Base-by-base conservation (phyloP, 2,888 invertebrate genomes). In the Hypena proboscidalis region DNA sequence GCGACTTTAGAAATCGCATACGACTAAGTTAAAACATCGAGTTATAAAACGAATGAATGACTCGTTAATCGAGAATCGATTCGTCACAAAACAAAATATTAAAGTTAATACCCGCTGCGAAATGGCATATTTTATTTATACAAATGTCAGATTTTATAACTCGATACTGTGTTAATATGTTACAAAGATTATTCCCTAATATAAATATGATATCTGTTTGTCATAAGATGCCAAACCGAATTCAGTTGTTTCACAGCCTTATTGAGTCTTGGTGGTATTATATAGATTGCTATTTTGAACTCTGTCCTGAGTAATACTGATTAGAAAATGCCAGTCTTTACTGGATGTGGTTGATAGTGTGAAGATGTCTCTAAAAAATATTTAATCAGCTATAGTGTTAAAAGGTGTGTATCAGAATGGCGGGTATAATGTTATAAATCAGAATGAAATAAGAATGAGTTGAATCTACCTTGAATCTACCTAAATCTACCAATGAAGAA, bases 171-270 rank as follows among this genome's bases (percentile, higher is more conserved):
- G 34, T 43, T 47, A 43, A 35, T 48, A 49, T 50, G 32, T 52
- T 57, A 64, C 23, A 45, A 45, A 58, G 38, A 39, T 55, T 60
- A 49, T 43, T 59, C 32, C 38, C 49, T 65, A 59, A 46, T 49
- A 59, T 48, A 55, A 56, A 58, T 59, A 52, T 65, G 66, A 62
- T 67, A 65, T 67, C 60, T 62, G 50, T 66, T 65, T 58, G 56
- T 67, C 63, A 64, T 53, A 61, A 60, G 60, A 67, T 57, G 81
- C 81, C 72, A 74, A 83, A 88, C 85, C 84, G 81, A 85, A 83
- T 72, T 74, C 63, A 72, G 84, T 84, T 85, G 78, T 81, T 85
- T 89, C 90, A 90, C 90, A 90, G 90, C 90, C 90, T 84, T 85
- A 68, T 74, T 64, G 82, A 84, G 86, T 89, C 86, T 88, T 84